Evolutionary conservation across 2,888 invertebrate genomes (phyloP).

Genomic region (Cosmia pyralina): DNA sequence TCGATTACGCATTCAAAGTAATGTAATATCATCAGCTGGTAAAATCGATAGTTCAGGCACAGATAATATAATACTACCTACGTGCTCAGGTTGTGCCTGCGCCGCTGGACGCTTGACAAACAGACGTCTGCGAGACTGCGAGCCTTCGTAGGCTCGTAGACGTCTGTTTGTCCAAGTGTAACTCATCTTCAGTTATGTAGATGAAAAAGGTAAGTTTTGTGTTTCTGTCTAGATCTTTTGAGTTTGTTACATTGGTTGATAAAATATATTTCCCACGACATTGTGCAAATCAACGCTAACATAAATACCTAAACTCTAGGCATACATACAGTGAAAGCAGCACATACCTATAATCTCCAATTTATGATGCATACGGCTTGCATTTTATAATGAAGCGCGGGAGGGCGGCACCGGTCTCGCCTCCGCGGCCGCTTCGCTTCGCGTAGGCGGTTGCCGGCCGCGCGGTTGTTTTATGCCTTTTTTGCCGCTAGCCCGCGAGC

Average conservation of each 20-base stretch:
- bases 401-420: constrained; percentile 67
- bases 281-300: constrained; percentile 7
- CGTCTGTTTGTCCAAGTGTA: not conserved
- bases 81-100: not conserved
- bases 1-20: constrained; percentile 34
- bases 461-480: constrained; percentile 80
- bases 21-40: constrained; percentile 30
- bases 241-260: not conserved
- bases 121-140: not conserved
- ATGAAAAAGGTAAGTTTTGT: not conserved
- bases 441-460: constrained; percentile 80
- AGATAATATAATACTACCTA: no score
- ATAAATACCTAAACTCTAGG: not conserved
- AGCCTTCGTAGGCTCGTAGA: not conserved
- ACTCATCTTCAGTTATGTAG: not conserved
- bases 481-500: constrained; percentile 81
- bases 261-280: not conserved
- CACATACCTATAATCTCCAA: not conserved
- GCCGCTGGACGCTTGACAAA: not conserved
- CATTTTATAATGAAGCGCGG: constrained; percentile 69
- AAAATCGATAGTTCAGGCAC: not conserved
- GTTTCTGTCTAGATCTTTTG: not conserved
- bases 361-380: constrained; percentile 55
- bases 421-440: constrained; percentile 69
- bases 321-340: constrained; percentile 15